phyloP scores from a whole-genome alignment of 2,797 vertebrate species.

The Cercopithecus diana region DNA sequence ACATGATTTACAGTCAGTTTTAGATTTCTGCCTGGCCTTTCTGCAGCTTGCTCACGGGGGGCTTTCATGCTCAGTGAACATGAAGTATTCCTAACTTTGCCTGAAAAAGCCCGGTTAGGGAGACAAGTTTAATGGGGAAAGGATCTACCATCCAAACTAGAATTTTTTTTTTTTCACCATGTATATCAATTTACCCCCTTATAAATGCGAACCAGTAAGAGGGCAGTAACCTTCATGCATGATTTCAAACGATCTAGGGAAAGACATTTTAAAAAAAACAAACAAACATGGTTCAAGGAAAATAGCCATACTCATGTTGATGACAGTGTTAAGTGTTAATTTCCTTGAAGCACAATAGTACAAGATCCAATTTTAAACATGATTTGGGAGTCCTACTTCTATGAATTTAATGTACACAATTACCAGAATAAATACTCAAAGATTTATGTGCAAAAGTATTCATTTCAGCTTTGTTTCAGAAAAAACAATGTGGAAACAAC shows the following conservation, averaged over 20 bases:
- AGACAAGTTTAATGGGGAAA: conserved; percentile 24
- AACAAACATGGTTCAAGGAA: neutral
- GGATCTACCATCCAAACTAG: neutral
- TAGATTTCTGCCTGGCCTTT: neutral
- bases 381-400: neutral
- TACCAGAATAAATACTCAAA: neutral
- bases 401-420: conserved; percentile 4
- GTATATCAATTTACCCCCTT: neutral
- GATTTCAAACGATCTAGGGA: conserved; percentile 9
- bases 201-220: neutral
- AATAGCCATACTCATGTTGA: neutral
- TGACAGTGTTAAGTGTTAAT: neutral
- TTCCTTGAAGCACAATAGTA: neutral
- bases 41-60: neutral
- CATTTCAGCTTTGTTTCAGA: conserved; percentile 6
- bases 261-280: neutral
- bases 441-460: neutral
- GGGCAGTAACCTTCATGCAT: neutral
- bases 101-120: conserved; percentile 14
- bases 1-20: neutral
- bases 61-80: conserved; percentile 32
- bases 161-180: neutral
- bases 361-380: neutral
- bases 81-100: conserved; percentile 41
- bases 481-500: neutral